Evolutionary conservation across 1,140 invertebrate species (phyloP), one percentile per base, ranked within the genome.

Genomic region (Leucophenga varia): DNA sequence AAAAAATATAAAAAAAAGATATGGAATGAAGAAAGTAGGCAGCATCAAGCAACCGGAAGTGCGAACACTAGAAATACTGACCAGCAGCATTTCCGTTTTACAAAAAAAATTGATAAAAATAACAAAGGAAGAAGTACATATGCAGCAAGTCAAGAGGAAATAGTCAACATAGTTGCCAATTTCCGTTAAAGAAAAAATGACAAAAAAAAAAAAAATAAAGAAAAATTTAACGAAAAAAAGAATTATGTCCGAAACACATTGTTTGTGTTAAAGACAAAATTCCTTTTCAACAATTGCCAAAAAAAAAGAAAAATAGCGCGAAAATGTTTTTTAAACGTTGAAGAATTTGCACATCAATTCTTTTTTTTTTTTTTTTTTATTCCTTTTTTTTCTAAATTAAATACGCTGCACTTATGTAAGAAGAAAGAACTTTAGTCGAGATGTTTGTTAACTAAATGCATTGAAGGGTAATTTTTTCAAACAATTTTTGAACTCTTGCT

Each of bases 211-310:
- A 41, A 47, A 41, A 48, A 48, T 4, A 22, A 46, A 45, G 8
- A 12, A 17, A 18, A 45, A 9, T 38, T 14, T 19, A 20, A 20
- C 12, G 8, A 12, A 17, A 18, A 45, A 44, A 57, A 69, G 59
- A 65, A 61, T 71, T 63, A 70, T 71, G 65, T 70, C 57, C 65
- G 63, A 70, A 70, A 71, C 65, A n/a, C n/a, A 70, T 71, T 70
- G 67, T 70, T 65, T 63, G 61, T 71, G 67, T 71, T 65, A 65
- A n/a, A n/a, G n/a, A 53, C 57, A 65, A 69, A 45, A 69, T 64
- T 64, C 52, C 51, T 59, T 65, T 69, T 57, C 49, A 59, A 35
- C 51, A 49, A 49, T 54, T 45, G 43, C 45, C 50, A 51, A 43
- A 35, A 47, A 46, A 37, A 38, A n/a, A 14, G n/a, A 17, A 41